Evolutionary conservation across 2,113 vertebrate species (phyloP).

Genomic region (Nothocercus julius): DNA sequence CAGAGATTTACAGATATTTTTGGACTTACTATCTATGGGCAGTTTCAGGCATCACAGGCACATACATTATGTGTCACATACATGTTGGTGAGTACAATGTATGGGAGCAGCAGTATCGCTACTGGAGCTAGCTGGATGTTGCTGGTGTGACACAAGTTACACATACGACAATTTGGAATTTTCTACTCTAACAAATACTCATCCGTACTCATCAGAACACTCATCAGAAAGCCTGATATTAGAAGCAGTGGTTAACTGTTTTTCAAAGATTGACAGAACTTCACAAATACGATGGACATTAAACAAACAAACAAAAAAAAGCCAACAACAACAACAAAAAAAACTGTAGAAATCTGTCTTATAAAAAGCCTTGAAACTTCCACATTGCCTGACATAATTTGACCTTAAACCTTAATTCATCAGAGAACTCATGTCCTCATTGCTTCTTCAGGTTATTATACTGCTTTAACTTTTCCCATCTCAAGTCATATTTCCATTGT

Average conservation of each 20-base stretch:
- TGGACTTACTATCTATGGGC: no score
- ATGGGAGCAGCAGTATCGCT: background rate
- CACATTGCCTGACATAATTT: background rate
- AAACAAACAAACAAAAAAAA: no score
- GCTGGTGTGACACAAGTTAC: background rate
- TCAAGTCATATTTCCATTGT: background rate
- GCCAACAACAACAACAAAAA: no score
- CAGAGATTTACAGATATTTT: background rate
- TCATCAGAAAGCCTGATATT: background rate
- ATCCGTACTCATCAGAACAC: no score
- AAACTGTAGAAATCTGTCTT: background rate
- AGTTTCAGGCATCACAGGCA: background rate
- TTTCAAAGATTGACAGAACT: background rate
- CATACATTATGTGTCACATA: no score
- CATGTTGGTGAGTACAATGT: background rate
- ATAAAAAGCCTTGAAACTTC: background rate
- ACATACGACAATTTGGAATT: background rate
- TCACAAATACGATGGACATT: background rate
- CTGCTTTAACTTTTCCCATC: accelerated
- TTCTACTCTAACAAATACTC: background rate
- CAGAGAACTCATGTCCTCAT: background rate
- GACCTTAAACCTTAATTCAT: background rate
- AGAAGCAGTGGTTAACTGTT: background rate
- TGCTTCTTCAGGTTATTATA: background rate
- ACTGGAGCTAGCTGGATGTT: background rate